Percentiles rank a stretch among this genome's conserved stretches.
Evolutionary conservation across 2,113 vertebrate genomes (phyloP).

Genomic region (Passer domesticus): DNA sequence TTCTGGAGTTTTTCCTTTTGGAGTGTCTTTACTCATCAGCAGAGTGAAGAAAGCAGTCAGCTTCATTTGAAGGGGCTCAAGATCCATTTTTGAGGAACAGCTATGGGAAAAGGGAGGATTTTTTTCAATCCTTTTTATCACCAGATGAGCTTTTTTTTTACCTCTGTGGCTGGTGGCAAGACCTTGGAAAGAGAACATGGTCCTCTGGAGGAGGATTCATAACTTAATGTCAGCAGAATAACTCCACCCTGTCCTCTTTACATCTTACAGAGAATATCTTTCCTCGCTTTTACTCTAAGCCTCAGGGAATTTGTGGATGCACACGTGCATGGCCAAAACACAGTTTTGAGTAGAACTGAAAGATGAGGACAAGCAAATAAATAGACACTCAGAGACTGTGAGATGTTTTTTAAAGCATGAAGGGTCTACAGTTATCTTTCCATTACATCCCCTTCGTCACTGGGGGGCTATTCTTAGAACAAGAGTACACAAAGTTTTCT

Average conservation of each 20-base stretch:
- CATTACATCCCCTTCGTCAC: not conserved
- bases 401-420: not conserved
- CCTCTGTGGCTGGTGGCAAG: not conserved
- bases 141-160: not conserved
- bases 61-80: not conserved
- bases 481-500: not conserved
- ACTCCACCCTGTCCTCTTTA: not conserved
- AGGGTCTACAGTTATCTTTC: not conserved
- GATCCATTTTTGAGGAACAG: not conserved
- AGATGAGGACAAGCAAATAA: not conserved
- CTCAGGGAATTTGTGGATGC: not conserved
- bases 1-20: not conserved
- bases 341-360: not conserved
- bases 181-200: not conserved
- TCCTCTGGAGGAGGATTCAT: not conserved
- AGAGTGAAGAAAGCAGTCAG: not conserved
- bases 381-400: not conserved
- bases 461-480: not conserved
- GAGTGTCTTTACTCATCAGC: not conserved
- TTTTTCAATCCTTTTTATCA: not conserved
- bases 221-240: not conserved
- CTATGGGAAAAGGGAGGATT: not conserved
- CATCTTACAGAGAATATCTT: not conserved
- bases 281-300: not conserved
- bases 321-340: fast-evolving